Conservation (phyloP, 2,797 vertebrate genomes). For the Chaenodraco wilsoni region DNA sequence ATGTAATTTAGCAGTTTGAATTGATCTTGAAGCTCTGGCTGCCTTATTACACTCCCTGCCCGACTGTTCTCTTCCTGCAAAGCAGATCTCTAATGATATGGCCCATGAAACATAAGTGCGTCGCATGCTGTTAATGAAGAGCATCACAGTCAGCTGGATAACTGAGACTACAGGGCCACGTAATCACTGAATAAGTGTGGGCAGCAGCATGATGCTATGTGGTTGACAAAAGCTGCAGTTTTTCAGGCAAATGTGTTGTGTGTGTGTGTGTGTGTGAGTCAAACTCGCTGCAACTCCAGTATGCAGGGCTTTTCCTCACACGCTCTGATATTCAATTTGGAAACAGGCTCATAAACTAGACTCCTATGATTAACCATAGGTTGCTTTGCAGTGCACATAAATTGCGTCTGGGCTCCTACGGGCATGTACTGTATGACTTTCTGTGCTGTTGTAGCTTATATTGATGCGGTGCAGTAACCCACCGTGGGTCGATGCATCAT, state of each 20-base stretch:
- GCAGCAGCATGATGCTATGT: conserved; percentile 35
- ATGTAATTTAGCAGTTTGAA: conserved; percentile 12
- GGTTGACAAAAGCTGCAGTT: conserved; percentile 22
- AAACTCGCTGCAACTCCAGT: neutral
- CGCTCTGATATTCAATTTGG: conserved; percentile 25
- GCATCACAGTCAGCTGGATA: conserved; percentile 59
- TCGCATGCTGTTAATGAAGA: conserved; percentile 75
- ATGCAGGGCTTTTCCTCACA: conserved; percentile 5
- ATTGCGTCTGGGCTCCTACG: conserved; percentile 33
- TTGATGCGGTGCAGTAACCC: conserved; percentile 78
- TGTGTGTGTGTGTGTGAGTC: neutral
- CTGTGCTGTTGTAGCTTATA: conserved; percentile 66
- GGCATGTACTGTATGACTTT: conserved; percentile 50
- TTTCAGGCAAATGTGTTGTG: neutral
- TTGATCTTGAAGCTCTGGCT: conserved; percentile 29
- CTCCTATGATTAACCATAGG: conserved; percentile 42
- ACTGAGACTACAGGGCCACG: conserved; percentile 50
- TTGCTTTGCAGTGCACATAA: conserved; percentile 52
- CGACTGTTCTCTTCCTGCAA: conserved; percentile 45
- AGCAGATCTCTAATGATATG: conserved; percentile 70
- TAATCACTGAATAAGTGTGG: conserved; percentile 70
- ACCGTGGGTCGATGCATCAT: conserved; percentile 75
- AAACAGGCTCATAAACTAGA: conserved; percentile 14
- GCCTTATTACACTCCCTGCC: conserved; percentile 25
- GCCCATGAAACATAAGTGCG: conserved; percentile 73